phyloP scores from a whole-genome alignment of 1,140 invertebrate genomes.

The Calliphora vicina region DNA sequence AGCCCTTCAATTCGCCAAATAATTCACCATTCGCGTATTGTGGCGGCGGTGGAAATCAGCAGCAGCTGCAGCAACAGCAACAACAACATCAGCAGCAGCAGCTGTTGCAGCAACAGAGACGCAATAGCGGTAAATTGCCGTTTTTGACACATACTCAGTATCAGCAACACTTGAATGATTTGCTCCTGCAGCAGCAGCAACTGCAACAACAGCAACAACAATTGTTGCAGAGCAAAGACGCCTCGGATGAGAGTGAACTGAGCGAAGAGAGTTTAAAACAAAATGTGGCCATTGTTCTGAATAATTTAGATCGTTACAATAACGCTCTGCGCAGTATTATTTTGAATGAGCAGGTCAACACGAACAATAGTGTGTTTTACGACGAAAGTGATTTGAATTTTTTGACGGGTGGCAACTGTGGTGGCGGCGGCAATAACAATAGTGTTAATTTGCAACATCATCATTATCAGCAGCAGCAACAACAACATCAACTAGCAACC shows the following conservation, averaged over 20 bases:
- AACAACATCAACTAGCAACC: constrained; percentile 35
- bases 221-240: constrained; percentile 41
- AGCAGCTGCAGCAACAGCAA: constrained; percentile 30
- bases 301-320: constrained; percentile 61
- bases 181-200: constrained; percentile 57
- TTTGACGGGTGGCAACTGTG: not conserved
- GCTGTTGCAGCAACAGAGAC: constrained; percentile 35
- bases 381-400: constrained; percentile 37
- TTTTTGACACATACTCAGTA: constrained; percentile 44
- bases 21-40: constrained; percentile 47
- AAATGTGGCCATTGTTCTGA: constrained; percentile 62
- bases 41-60: not conserved
- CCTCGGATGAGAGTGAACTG: constrained; percentile 49
- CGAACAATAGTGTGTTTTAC: constrained; percentile 44
- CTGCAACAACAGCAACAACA: constrained; percentile 58
- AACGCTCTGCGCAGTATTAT: constrained; percentile 60
- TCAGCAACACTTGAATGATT: constrained; percentile 60
- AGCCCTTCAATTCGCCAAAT: constrained; percentile 59
- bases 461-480: constrained; percentile 30
- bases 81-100: constrained; percentile 32
- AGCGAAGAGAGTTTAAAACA: constrained; percentile 62
- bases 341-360: constrained; percentile 60
- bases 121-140: constrained; percentile 36
- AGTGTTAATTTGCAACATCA: constrained; percentile 43
- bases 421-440: constrained; percentile 35